These are phyloP conservation scores for Drosophila pseudotakahashii DNA, from an alignment of 2,888 invertebrate genomes.

Conservation along the genomic window DNA sequence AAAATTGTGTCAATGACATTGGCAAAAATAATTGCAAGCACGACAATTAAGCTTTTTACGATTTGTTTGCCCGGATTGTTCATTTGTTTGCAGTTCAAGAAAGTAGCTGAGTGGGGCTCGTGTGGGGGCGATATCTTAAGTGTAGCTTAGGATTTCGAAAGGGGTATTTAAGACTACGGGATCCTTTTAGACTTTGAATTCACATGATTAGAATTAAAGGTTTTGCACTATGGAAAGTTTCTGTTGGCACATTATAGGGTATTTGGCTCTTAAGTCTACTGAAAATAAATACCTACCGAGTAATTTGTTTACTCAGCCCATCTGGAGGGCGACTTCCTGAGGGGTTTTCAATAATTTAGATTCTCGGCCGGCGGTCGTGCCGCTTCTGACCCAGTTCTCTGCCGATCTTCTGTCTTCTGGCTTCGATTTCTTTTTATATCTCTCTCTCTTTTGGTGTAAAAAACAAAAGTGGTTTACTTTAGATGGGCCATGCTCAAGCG, in stretches of 20 bases:
- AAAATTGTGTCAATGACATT: constrained; percentile 63
- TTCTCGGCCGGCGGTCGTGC: constrained; percentile 42
- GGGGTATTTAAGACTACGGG: constrained; percentile 7
- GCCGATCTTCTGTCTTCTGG: constrained; percentile 37
- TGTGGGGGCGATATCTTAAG: constrained; percentile 21
- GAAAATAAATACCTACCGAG: constrained; percentile 4
- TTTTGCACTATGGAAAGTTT: too few species aligned
- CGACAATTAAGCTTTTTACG: constrained; percentile 5
- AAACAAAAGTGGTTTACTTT: constrained; percentile 53
- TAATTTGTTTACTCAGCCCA: constrained; percentile 36
- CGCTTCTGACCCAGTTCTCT: constrained; percentile 48
- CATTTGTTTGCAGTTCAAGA: constrained; percentile 51
- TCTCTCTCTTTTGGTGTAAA: constrained; percentile 33
- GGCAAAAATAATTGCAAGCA: constrained; percentile 23
- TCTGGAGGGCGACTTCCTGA: constrained; percentile 20
- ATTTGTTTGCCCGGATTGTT: constrained; percentile 14
- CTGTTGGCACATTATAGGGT: constrained; percentile 2
- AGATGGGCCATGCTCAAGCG: constrained; percentile 35
- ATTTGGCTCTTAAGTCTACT: background rate
- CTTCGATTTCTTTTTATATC: constrained; percentile 55
- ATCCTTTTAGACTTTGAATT: background rate
- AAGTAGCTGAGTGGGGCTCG: constrained; percentile 48
- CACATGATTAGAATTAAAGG: background rate
- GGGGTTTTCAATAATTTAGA: constrained; percentile 29
- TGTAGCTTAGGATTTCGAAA: constrained; percentile 22